Conservation (phyloP, 2,113 vertebrate genomes). For the Xenopus borealis region DNA sequence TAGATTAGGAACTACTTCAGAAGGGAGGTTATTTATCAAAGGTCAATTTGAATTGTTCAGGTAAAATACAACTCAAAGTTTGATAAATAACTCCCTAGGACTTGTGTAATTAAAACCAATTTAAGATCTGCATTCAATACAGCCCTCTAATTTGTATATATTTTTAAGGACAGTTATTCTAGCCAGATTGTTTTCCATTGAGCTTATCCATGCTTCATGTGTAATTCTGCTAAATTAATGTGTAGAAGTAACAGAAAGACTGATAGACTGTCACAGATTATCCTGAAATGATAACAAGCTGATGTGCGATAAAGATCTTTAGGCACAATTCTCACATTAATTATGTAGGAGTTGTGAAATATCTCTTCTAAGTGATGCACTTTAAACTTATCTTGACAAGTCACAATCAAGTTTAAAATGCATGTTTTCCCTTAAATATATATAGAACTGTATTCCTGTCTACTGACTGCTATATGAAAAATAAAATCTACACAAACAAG, state of each 20-base stretch:
- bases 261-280: background rate
- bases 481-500: too few species aligned
- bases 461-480: too few species aligned
- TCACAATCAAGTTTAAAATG: background rate
- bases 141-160: too few species aligned
- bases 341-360: slow-evolving; percentile 9
- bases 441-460: background rate
- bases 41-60: too few species aligned
- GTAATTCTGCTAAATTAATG: slow-evolving; percentile 1
- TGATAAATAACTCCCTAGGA: too few species aligned
- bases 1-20: too few species aligned
- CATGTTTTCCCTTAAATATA: background rate
- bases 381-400: background rate
- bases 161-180: too few species aligned
- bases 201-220: background rate
- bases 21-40: too few species aligned
- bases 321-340: slow-evolving; percentile 5
- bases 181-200: too few species aligned
- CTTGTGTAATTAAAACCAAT: too few species aligned
- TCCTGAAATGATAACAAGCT: background rate
- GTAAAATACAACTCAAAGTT: too few species aligned
- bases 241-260: background rate
- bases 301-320: slow-evolving; percentile 1
- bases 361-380: background rate
- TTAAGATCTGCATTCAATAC: too few species aligned